Conservation (phyloP, 2,888 invertebrate genomes). For the Athalia circularis region DNA sequence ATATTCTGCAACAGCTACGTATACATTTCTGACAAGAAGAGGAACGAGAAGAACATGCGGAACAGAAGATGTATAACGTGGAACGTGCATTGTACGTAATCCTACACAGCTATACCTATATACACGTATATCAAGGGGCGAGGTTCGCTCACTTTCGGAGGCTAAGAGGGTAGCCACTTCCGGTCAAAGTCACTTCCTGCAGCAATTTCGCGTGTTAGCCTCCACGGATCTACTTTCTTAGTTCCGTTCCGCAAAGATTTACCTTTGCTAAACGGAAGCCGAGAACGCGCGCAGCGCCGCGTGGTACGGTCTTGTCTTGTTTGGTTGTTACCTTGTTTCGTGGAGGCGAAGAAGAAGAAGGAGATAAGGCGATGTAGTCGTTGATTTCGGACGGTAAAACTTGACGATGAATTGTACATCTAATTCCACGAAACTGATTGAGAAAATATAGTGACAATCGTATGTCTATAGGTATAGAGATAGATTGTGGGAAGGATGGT, state of each 20-base stretch:
- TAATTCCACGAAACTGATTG: too few relatives aligned
- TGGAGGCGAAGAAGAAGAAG: constrained; percentile 50
- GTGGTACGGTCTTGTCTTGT: constrained; percentile 53
- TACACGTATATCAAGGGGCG: constrained; percentile 40
- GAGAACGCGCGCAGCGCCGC: constrained; percentile 49
- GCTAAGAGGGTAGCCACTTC: constrained; percentile 62
- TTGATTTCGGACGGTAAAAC: too few relatives aligned
- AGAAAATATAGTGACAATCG: too few relatives aligned
- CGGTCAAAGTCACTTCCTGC: constrained; percentile 62
- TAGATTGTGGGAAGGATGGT: too few relatives aligned
- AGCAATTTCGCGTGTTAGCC: constrained; percentile 40
- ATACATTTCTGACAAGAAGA: constrained; percentile 50
- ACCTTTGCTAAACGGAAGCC: constrained; percentile 52
- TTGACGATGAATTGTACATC: too few relatives aligned
- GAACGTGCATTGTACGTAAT: too few relatives aligned
- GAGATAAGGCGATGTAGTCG: too few relatives aligned
- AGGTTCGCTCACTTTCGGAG: constrained; percentile 53
- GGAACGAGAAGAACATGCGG: constrained; percentile 42
- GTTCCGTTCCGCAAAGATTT: constrained; percentile 57
- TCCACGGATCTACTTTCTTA: constrained; percentile 46
- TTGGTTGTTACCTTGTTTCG: constrained; percentile 54
- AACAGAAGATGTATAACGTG: too few relatives aligned
- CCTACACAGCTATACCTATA: too few relatives aligned
- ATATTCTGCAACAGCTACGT: background rate
- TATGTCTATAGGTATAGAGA: too few relatives aligned